Percentiles rank a stretch among this genome's conserved stretches.
Evolutionary conservation across 2,797 vertebrate species (phyloP).

Genomic region (Thaleichthys pacificus): DNA sequence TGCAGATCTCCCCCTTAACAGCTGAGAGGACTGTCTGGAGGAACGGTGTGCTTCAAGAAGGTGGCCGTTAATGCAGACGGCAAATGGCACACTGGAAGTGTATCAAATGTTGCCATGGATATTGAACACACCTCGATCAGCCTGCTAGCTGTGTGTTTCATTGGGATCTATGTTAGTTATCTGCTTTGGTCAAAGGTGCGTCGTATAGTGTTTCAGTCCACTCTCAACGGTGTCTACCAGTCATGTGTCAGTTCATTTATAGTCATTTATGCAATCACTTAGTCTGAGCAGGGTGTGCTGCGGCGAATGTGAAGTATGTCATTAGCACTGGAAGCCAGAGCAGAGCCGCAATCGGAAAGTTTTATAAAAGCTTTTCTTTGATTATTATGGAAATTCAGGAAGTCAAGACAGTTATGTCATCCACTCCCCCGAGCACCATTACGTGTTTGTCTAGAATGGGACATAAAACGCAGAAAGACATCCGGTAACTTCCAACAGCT

Average conservation of each 20-base stretch:
- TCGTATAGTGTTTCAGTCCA: background rate
- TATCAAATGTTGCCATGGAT: no score
- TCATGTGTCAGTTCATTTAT: background rate
- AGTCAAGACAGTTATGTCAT: conserved; percentile 17
- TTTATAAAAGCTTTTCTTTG: conserved; percentile 14
- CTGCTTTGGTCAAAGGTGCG: background rate
- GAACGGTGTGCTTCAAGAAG: no score
- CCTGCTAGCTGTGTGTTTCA: no score
- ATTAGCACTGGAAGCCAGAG: conserved; percentile 19
- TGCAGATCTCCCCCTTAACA: background rate
- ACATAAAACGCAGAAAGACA: no score
- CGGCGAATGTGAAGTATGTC: background rate
- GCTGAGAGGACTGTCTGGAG: background rate
- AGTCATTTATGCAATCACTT: conserved; percentile 1
- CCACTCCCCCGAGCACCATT: background rate
- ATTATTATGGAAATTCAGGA: conserved; percentile 15
- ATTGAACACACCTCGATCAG: no score
- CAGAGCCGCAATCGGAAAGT: background rate
- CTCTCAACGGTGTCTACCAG: background rate
- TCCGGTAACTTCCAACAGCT: no score
- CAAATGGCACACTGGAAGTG: no score
- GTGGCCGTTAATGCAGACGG: background rate
- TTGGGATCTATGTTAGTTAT: background rate
- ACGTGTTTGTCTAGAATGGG: no score
- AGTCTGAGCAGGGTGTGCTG: background rate